Evolutionary conservation across 1,140 invertebrate species (phyloP).

Genomic region (Gonatopus flavifemur): DNA sequence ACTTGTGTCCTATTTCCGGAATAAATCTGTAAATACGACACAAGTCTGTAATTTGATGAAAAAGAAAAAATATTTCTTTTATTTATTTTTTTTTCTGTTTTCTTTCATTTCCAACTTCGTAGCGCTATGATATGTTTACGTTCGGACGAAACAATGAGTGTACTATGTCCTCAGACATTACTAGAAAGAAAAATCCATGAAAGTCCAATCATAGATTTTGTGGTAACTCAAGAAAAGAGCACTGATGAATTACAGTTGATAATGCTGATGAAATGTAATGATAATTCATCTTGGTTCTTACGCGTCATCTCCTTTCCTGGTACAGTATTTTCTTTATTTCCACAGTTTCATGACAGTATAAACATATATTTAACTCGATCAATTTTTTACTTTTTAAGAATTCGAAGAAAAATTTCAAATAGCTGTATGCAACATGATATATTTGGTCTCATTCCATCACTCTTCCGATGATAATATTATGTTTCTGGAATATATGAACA

Average conservation of each 20-base stretch:
- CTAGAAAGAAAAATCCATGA: slow-evolving; percentile 32
- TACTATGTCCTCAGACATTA: slow-evolving; percentile 39
- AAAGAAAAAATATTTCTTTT: slow-evolving; percentile 6
- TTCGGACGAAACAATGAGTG: slow-evolving; percentile 26
- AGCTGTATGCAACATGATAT: slow-evolving; percentile 33
- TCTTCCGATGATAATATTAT: slow-evolving; percentile 39
- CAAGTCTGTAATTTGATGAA: background rate
- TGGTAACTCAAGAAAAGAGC: slow-evolving; percentile 29
- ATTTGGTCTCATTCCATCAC: slow-evolving; percentile 37
- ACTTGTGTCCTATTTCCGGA: too few relatives aligned
- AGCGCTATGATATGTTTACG: slow-evolving; percentile 37
- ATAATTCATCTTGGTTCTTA: slow-evolving; percentile 22
- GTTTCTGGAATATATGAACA: slow-evolving; percentile 41
- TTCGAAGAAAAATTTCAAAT: slow-evolving; percentile 44
- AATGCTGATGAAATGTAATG: slow-evolving; percentile 3
- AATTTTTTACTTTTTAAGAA: slow-evolving; percentile 28
- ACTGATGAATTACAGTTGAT: too few relatives aligned
- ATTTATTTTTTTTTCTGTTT: slow-evolving; percentile 2
- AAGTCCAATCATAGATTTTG: slow-evolving; percentile 35
- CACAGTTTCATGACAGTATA: too few relatives aligned
- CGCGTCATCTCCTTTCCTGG: slow-evolving; percentile 43
- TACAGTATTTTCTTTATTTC: slow-evolving; percentile 15
- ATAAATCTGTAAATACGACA: background rate
- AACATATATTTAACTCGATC: slow-evolving; percentile 9
- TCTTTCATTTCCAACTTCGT: too few relatives aligned